Conservation (phyloP, 2,888 invertebrate genomes). For the Chromoteleia sp. region DNA sequence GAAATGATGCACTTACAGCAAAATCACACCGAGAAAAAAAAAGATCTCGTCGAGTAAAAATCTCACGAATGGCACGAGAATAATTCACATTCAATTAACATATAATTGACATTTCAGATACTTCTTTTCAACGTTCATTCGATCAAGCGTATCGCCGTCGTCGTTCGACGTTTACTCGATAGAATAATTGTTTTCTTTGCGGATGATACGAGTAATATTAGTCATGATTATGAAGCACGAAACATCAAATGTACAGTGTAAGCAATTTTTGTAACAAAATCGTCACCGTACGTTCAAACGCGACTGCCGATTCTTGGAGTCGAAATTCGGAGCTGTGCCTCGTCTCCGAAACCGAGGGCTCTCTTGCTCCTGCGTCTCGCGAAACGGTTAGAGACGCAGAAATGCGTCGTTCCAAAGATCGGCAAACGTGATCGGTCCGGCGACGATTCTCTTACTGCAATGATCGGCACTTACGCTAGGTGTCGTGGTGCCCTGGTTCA, state of each 20-base stretch:
- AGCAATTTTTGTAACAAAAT: constrained; percentile 41
- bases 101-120: constrained; percentile 27
- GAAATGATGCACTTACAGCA: constrained; percentile 69
- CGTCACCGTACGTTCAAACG: constrained; percentile 13
- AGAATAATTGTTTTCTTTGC: constrained; percentile 44
- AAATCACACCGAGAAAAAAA: constrained; percentile 71
- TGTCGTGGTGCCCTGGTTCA: constrained; percentile 81
- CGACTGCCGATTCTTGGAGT: constrained; percentile 12
- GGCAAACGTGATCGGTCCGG: neutral
- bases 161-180: constrained; percentile 56
- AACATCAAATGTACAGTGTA: constrained; percentile 70
- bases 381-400: no score
- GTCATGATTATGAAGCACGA: constrained; percentile 70
- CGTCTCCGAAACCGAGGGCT: no score
- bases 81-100: no score
- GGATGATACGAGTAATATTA: constrained; percentile 67
- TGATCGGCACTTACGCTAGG: constrained; percentile 81
- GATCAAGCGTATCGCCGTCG: neutral
- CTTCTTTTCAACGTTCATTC: neutral
- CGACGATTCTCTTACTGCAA: constrained; percentile 40
- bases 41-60: constrained; percentile 65
- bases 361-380: no score
- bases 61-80: constrained; percentile 29
- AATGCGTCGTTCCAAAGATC: constrained; percentile 21
- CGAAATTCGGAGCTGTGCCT: no score